Evolutionary conservation across 2,797 vertebrate species (phyloP), one percentile per base, ranked within the genome.

Genomic region (Centropyge bicolor): DNA sequence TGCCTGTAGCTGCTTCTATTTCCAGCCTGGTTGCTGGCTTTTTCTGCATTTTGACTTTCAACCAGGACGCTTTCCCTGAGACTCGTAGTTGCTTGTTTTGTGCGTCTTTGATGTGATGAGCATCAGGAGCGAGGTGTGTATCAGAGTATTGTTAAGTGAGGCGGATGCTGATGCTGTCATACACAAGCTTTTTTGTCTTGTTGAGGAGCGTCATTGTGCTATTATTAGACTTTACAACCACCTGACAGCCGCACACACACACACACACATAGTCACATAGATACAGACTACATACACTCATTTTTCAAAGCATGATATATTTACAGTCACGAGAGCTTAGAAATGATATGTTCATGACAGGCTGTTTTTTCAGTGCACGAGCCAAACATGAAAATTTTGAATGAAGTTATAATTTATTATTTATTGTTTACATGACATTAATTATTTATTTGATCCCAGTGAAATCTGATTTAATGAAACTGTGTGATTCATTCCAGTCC

Each of bases 1-100:
- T 71, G 63, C 76, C 77, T 70, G 70, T 73, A 83, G 86, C 86
- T 54, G 66, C 36, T 60, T 85, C 83, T 77, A 48, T 76, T 82
- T 82, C 11, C 1, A 67, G 63, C 43, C 54, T 67, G 67, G 17
- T 79, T 51, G 46, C 8, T 14, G 24, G 43, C 70, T 84, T 79
- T 43, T 51, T 52, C 24, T 54, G 22, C 56, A 48, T 36, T 74
- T 70, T 52, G 66, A 74, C 76, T 85, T 86, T 81, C 36, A 78
- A 48, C 71, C 69, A 73, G 83, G 78, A 83, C 65, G 54, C 69
- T 70, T 70, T 74, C 54, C 49, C 4, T 0, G 35, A 41, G 59
- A 79, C 45, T 70, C 19, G 6, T 24, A 41, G 80, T 71, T 78
- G 82, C 61, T n/a, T n/a, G 35, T 85, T 74, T 69, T 66, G 63